Conservation (phyloP, 2,888 invertebrate genomes). For the Pyrgus malvae region DNA sequence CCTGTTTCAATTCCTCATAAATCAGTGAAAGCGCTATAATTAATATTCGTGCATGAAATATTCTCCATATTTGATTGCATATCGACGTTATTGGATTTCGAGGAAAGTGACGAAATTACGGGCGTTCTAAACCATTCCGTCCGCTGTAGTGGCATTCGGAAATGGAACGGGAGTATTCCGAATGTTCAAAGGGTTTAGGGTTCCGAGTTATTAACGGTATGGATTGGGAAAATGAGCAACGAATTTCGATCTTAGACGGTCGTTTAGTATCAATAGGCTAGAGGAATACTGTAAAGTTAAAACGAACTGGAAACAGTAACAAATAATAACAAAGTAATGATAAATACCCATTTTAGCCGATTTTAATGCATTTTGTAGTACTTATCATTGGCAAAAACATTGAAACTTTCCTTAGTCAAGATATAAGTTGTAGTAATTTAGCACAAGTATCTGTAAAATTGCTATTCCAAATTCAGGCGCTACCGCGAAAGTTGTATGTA, state of each 20-base stretch:
- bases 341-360: no score
- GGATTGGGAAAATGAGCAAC: not conserved
- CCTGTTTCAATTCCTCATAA: not conserved
- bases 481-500: not conserved
- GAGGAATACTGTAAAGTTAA: no score
- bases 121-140: constrained; percentile 20
- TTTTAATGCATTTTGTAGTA: no score
- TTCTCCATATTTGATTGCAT: constrained; percentile 15
- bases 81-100: constrained; percentile 16
- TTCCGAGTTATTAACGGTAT: constrained; percentile 3
- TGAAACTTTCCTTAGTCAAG: no score
- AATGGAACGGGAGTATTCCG: constrained; percentile 10
- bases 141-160: constrained; percentile 16
- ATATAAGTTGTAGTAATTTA: no score
- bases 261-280: no score
- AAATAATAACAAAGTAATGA: no score
- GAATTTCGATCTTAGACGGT: no score
- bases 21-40: constrained; percentile 12
- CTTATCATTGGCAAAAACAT: no score
- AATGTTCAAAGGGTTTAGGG: constrained; percentile 2
- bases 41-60: constrained; percentile 20
- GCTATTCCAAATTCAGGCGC: no score
- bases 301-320: no score
- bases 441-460: no score
- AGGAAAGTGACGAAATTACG: constrained; percentile 26